Evolutionary conservation across 2,113 vertebrate species (phyloP).

Genomic region (Bothrops jararaca): DNA sequence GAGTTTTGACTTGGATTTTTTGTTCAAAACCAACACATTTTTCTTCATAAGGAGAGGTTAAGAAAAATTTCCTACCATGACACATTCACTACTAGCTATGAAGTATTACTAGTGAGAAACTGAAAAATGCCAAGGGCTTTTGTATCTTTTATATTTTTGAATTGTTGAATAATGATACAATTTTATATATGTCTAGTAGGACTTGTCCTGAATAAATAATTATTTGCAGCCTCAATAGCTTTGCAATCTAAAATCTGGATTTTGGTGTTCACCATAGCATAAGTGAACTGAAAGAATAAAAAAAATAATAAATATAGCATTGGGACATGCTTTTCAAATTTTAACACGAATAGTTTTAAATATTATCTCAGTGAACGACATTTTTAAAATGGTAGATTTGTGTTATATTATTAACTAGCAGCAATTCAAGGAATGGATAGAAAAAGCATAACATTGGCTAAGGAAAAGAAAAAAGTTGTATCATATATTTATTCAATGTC

Average conservation of each 20-base stretch:
- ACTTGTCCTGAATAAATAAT: background rate
- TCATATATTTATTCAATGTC: background rate
- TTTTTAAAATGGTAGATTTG: background rate
- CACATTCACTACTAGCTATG: background rate
- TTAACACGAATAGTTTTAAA: background rate
- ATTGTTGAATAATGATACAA: background rate
- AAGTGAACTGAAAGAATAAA: background rate
- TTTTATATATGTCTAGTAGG: background rate
- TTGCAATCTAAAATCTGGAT: background rate
- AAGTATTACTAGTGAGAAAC: background rate
- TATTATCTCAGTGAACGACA: background rate
- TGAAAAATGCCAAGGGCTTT: slow-evolving; percentile 4
- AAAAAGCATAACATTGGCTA: background rate
- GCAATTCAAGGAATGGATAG: background rate
- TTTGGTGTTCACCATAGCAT: background rate
- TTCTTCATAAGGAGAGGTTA: slow-evolving; percentile 2
- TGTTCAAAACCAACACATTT: background rate
- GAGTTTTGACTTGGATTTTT: background rate
- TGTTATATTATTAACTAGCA: background rate
- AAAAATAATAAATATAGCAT: background rate
- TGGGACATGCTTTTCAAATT: background rate
- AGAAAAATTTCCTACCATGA: background rate
- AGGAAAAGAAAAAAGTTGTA: background rate
- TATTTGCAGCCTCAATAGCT: background rate
- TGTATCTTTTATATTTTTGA: background rate